These are phyloP conservation scores for Melieria crassipennis DNA, from an alignment of 2,888 invertebrate genomes.

Conservation along the genomic window DNA sequence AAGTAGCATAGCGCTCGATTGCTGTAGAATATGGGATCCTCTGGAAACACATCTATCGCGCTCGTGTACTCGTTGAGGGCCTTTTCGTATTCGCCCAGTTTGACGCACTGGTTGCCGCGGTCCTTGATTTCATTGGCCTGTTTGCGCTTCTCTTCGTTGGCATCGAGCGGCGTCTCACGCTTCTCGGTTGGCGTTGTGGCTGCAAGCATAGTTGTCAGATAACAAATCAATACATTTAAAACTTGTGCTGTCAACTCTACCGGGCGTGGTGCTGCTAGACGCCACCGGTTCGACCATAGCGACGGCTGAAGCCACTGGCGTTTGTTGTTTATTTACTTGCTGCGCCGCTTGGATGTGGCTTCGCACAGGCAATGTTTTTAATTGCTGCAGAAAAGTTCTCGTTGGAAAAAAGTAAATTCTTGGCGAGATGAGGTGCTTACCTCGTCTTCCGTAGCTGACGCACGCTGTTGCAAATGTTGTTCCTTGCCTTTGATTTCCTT, in stretches of 20 bases:
- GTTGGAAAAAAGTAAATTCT: background rate
- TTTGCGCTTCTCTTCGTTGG: constrained; percentile 46
- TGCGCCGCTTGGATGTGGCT: constrained; percentile 39
- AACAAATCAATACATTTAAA: background rate
- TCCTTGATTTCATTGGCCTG: constrained; percentile 60
- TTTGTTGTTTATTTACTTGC: background rate
- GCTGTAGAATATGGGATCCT: constrained; percentile 83
- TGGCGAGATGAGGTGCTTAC: background rate
- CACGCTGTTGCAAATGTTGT: constrained; percentile 48
- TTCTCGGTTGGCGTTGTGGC: constrained; percentile 53
- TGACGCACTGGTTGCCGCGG: constrained; percentile 84
- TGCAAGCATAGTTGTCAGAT: constrained; percentile 4
- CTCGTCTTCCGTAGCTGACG: constrained; percentile 36
- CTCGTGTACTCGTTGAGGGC: constrained; percentile 88
- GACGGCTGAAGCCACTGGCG: constrained; percentile 2
- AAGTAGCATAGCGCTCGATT: constrained; percentile 89
- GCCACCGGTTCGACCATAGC: background rate
- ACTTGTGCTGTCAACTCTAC: background rate
- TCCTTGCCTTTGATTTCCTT: constrained; percentile 63
- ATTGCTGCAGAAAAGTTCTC: background rate
- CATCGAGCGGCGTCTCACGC: constrained; percentile 48
- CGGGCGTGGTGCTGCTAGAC: constrained; percentile 7
- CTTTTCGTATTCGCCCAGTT: constrained; percentile 80
- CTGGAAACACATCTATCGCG: constrained; percentile 84
- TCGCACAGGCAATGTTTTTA: constrained; percentile 48